Base-by-base conservation (phyloP, 64 coral and sea anemone genomes). In the Pocillopora damicornis region DNA sequence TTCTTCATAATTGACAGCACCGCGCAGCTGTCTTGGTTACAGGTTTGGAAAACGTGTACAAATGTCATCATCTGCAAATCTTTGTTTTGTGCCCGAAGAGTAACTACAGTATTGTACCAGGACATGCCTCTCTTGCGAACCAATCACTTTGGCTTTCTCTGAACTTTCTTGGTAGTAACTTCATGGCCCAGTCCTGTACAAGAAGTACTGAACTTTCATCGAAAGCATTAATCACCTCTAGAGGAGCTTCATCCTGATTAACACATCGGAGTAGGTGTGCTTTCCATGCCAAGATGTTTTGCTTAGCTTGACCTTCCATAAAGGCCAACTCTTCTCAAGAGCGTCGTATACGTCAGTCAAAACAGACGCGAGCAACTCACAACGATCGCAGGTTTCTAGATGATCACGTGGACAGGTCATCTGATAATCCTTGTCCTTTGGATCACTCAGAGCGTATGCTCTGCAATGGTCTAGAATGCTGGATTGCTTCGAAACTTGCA, bases 121-220 rank as follows among this genome's bases (percentile, higher is more conserved):
- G 86, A 88, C 4, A 88, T 25, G 45, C 86, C 73, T 37, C 74
- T 30, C 77, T 88, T 4, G 60, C 74, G 61, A 64, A 88, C 86
- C 74, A 77, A 18, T 88, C 86, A 2, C 9, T 15, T 37, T 88
- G 86, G 73, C 75, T 88, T 56, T 88, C 58, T 10, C 86, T 13
- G 37, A 77, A 88, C 58, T 88, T 88, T 12, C 75, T 23, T 22
- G 74, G 74, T 9, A 77, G 45, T 35, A 88, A 77, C 73, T 88
- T 88, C 86, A 88, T 77, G 9, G 86, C 86, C 86, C 86, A 78
- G 86, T 88, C 86, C 78, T 45, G 11, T 13, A 88, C 18, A 7
- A 78, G 58, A 15, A 88, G n/a, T 18, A 88, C 74, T 45, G 26
- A 51, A 16, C 22, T 45, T 15, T 61, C 61, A 56, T 77, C 14